Evolutionary conservation across 1,140 invertebrate species (phyloP).

Genomic region (Drosophila pachea): DNA sequence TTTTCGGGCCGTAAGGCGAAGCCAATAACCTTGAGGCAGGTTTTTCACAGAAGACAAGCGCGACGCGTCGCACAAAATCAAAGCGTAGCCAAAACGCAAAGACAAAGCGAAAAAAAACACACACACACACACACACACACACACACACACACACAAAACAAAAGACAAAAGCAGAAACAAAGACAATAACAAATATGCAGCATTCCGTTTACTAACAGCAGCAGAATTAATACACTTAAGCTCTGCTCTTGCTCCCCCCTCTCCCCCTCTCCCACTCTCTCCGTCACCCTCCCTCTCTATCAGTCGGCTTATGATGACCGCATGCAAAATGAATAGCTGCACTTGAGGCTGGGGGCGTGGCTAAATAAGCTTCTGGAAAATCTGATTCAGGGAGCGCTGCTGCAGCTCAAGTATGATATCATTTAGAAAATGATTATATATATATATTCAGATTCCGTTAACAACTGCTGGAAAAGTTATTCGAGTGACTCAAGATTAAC

Average conservation of each 20-base stretch:
- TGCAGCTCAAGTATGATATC: slow-evolving; percentile 14
- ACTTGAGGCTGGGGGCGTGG: no score
- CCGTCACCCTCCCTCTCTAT: no score
- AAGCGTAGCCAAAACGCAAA: slow-evolving; percentile 4
- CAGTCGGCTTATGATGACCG: no score
- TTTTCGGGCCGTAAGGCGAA: slow-evolving; percentile 56
- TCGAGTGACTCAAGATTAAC: neutral
- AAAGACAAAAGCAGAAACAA: neutral
- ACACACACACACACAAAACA: neutral
- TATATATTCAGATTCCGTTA: neutral
- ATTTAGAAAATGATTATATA: slow-evolving; percentile 7
- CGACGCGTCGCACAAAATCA: slow-evolving; percentile 5
- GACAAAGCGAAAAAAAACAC: slow-evolving; percentile 8
- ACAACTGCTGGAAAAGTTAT: neutral
- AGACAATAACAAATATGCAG: no score
- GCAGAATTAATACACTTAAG: no score
- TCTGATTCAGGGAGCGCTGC: neutral
- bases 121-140: neutral
- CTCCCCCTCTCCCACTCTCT: no score
- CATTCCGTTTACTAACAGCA: no score
- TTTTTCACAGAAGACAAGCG: slow-evolving; percentile 62
- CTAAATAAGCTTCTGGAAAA: no score
- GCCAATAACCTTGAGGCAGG: slow-evolving; percentile 74
- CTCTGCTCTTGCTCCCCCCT: no score
- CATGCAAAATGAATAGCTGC: no score